Percentiles rank a stretch among this genome's conserved stretches.
These are phyloP conservation scores for Anniella stebbinsi DNA, from an alignment of 2,797 vertebrate genomes.

Conservation along the genomic window DNA sequence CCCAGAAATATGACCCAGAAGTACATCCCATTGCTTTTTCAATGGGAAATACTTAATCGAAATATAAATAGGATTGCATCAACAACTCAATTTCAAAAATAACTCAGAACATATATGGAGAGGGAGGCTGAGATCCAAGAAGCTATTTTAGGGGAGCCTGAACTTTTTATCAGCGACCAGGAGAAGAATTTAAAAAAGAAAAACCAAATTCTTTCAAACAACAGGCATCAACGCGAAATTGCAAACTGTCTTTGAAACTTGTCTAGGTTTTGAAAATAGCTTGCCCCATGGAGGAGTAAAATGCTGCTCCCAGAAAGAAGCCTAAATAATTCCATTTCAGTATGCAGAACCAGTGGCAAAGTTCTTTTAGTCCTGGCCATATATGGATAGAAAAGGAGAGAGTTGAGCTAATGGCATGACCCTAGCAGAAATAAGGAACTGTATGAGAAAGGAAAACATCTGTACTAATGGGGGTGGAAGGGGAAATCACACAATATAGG, in stretches of 20 bases:
- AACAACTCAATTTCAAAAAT: not conserved
- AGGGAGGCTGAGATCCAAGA: too few species aligned
- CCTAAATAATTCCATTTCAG: not conserved
- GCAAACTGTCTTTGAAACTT: not conserved
- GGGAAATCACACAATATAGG: not conserved
- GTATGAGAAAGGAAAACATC: not conserved
- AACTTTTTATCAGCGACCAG: not conserved
- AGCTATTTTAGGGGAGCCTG: not conserved
- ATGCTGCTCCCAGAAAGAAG: not conserved
- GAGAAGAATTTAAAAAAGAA: not conserved
- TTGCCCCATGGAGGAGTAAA: not conserved
- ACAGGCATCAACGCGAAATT: not conserved
- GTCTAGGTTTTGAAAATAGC: not conserved
- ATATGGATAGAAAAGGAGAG: not conserved
- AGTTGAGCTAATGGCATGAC: too few species aligned
- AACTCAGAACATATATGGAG: not conserved
- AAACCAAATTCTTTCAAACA: not conserved
- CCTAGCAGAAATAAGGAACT: not conserved
- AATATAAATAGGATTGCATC: not conserved
- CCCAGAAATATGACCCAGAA: not conserved
- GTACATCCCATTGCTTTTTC: not conserved
- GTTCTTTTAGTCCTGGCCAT: not conserved
- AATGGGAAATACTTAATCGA: not conserved
- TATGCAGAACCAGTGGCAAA: not conserved
- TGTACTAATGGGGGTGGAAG: not conserved